Evolutionary conservation across 2,113 vertebrate genomes (phyloP).

Genomic region (Carassius auratus): DNA sequence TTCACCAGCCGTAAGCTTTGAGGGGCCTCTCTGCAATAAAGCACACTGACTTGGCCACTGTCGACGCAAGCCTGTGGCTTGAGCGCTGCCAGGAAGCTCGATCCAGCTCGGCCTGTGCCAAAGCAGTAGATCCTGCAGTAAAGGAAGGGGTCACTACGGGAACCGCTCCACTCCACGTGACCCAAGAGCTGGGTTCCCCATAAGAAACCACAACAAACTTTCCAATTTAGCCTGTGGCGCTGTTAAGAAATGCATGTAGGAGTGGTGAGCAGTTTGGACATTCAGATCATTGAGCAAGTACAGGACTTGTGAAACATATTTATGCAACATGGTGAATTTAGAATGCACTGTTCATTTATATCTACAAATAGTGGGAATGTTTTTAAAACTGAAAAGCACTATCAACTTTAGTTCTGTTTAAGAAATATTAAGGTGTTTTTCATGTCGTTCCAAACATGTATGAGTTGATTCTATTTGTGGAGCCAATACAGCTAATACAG

Average conservation of each 20-base stretch:
- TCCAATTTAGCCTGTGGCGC: constrained; percentile 4
- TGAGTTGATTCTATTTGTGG: neutral
- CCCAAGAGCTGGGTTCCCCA: constrained; percentile 27
- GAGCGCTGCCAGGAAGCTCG: constrained; percentile 53
- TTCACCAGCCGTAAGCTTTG: constrained; percentile 52
- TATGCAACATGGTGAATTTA: neutral
- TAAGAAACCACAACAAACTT: constrained; percentile 40
- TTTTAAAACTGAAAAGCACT: too few relatives aligned
- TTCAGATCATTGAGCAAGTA: neutral
- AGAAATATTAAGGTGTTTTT: neutral
- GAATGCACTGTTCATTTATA: neutral
- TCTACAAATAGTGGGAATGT: neutral
- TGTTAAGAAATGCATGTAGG: constrained; percentile 3
- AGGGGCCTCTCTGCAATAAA: constrained; percentile 64
- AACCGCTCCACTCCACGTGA: constrained; percentile 30
- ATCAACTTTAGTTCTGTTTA: neutral
- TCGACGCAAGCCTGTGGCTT: constrained; percentile 54
- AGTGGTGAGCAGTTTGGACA: constrained; percentile 4
- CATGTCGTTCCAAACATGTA: neutral
- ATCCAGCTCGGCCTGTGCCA: constrained; percentile 42
- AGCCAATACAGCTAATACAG: neutral
- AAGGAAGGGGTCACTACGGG: constrained; percentile 22
- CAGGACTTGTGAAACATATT: neutral
- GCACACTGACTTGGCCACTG: constrained; percentile 59
- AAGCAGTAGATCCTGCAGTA: constrained; percentile 42